Base-by-base conservation (phyloP, 2,113 vertebrate species). In the Actenoides lindsayi region DNA sequence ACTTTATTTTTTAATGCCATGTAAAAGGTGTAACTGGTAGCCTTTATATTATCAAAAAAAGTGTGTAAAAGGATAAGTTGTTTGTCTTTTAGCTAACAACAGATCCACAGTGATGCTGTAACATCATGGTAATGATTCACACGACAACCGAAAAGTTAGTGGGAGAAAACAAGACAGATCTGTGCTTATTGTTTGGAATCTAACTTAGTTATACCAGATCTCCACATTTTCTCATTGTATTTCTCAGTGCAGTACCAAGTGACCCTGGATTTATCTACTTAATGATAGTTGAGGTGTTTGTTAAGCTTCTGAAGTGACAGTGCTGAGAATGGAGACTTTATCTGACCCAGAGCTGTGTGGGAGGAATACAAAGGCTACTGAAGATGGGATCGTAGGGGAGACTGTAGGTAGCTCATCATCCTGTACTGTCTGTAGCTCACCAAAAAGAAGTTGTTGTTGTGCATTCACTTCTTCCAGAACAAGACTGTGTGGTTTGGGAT, bases 331-430 rank as follows among this genome's bases (percentile, higher is more conserved):
- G 44, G 57, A 62, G 37, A 41, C 15, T 77, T 88, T 65, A 11
- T 53, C 28, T 86, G n/a, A 54, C 23, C 16, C 33, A 42, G 50
- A 54, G 20, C 41, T 50, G 20, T 20, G 65, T 46, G 19, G 14
- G 54, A 33, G 24, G 25, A 16, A 33, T 42, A 37, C 6, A 64
- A 57, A 62, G 44, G 39, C 50, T 80, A 4, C 44, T 64, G 70
- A 73, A 0, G 1, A 56, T 53, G 48, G 16, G 8, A 37, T 65
- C 5, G 2, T 4, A 16, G 35, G 41, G 33, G 37, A 41, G 31
- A 50, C 27, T 13, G 17, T 33, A 14, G 28, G 54, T 62, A 87
- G 67, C 63, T 74, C n/a, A 33, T 51, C 23, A 11, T 71, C 42
- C 7, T 8, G 7, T 64, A 44, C 28, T 68, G 24, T 59, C 54